These are phyloP conservation scores for Melanotus villosus DNA, from an alignment of 2,888 invertebrate species.

Conservation along the genomic window DNA sequence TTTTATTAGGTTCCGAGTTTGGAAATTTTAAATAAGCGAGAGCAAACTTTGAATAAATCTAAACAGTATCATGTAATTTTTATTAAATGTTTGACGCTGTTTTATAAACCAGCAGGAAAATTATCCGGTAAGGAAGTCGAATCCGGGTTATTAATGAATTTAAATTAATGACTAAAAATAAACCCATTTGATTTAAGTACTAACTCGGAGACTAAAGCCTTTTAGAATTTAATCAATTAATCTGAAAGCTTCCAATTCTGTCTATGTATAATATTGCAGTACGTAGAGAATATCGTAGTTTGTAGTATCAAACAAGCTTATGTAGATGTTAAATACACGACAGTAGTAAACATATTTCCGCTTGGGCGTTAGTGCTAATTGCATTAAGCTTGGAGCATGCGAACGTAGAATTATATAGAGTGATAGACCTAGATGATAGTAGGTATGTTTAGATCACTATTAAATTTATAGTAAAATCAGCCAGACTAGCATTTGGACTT, in stretches of 20 bases:
- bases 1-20: not conserved
- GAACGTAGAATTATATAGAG: not conserved
- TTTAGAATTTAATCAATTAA: conserved; percentile 14
- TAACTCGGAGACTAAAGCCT: conserved; percentile 3
- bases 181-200: conserved; percentile 3
- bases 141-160: no score
- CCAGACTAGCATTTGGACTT: conserved; percentile 7
- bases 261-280: not conserved
- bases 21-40: no score
- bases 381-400: conserved; percentile 20
- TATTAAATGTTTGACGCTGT: no score
- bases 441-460: conserved; percentile 22
- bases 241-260: conserved; percentile 9
- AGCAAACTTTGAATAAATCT: no score
- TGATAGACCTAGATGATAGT: not conserved
- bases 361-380: conserved; percentile 6
- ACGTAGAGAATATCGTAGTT: not conserved
- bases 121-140: no score
- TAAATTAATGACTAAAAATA: conserved; percentile 9
- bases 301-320: not conserved
- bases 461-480: conserved; percentile 20
- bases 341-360: conserved; percentile 1
- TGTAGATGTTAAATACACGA: not conserved
- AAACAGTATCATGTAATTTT: no score
- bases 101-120: no score